These are phyloP conservation scores for Pyrgus malvae DNA, from an alignment of 2,888 invertebrate genomes.

Conservation along the genomic window DNA sequence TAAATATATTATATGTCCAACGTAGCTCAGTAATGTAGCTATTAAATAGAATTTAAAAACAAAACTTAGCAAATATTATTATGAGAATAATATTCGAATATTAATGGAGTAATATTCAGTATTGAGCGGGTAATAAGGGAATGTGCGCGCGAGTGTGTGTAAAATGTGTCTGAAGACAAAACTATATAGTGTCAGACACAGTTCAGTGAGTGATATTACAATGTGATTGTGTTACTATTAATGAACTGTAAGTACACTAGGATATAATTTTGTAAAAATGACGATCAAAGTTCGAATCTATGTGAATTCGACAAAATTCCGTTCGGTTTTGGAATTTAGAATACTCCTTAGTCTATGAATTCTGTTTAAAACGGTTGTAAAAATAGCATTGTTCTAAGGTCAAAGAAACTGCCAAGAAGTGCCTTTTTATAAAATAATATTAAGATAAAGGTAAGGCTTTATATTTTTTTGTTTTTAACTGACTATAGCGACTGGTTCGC, in stretches of 20 bases:
- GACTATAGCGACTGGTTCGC: constrained; percentile 71
- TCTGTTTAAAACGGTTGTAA: constrained; percentile 64
- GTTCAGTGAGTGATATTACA: constrained; percentile 76
- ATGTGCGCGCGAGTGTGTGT: constrained; percentile 55
- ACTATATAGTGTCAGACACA: constrained; percentile 60
- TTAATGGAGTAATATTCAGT: constrained; percentile 42
- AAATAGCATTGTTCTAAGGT: constrained; percentile 56
- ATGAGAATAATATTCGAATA: constrained; percentile 27
- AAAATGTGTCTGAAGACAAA: constrained; percentile 68
- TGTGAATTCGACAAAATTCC: constrained; percentile 38
- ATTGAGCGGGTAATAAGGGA: constrained; percentile 58
- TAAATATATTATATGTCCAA: neutral
- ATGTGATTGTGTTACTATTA: constrained; percentile 78
- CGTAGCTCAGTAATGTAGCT: neutral
- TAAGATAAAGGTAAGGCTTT: constrained; percentile 40
- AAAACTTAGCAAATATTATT: neutral
- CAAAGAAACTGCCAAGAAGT: constrained; percentile 78
- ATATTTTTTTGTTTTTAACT: constrained; percentile 42
- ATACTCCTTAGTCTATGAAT: constrained; percentile 64
- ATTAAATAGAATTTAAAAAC: neutral
- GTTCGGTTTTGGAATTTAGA: constrained; percentile 50
- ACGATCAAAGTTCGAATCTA: constrained; percentile 43
- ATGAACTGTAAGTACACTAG: constrained; percentile 74
- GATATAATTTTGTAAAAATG: constrained; percentile 49
- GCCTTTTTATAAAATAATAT: constrained; percentile 65